phyloP scores from a whole-genome alignment of 2,113 vertebrate species.

The Thomomys bottae region DNA sequence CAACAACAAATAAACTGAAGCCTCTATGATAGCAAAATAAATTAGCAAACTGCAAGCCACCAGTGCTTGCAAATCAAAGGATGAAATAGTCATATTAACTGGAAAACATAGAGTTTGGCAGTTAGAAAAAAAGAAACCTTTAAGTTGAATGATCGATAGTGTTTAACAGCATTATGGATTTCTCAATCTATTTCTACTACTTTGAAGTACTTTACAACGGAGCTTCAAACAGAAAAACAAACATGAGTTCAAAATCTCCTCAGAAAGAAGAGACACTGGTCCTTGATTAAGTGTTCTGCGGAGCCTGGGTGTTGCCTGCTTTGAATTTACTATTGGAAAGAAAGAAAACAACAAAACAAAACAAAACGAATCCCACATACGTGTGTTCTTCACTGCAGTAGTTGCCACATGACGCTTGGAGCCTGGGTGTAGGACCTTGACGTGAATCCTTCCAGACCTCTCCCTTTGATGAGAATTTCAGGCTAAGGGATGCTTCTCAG shows the following conservation, averaged over 20 bases:
- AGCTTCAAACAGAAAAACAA: slow-evolving; percentile 76
- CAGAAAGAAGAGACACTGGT: slow-evolving; percentile 81
- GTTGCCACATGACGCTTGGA: slow-evolving; percentile 77
- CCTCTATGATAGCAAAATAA: slow-evolving; percentile 85
- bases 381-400: slow-evolving; percentile 79
- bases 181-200: slow-evolving; percentile 73
- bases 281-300: slow-evolving; percentile 81
- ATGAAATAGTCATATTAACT: slow-evolving; percentile 86
- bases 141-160: slow-evolving; percentile 67
- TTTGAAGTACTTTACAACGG: slow-evolving; percentile 80
- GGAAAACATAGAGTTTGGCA: slow-evolving; percentile 82
- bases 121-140: slow-evolving; percentile 77
- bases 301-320: slow-evolving; percentile 77
- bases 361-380: slow-evolving; percentile 69
- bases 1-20: slow-evolving; percentile 89
- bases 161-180: slow-evolving; percentile 76
- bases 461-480: slow-evolving; percentile 77
- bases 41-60: slow-evolving; percentile 88
- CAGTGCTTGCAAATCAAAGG: slow-evolving; percentile 89
- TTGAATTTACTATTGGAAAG: slow-evolving; percentile 74
- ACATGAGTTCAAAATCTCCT: slow-evolving; percentile 75
- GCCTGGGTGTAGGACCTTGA: slow-evolving; percentile 73
- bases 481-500: slow-evolving; percentile 81
- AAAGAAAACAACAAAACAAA: slow-evolving; percentile 24
- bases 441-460: slow-evolving; percentile 75